Evolutionary conservation across 1,140 invertebrate genomes (phyloP).

Genomic region (Patella vulgata): DNA sequence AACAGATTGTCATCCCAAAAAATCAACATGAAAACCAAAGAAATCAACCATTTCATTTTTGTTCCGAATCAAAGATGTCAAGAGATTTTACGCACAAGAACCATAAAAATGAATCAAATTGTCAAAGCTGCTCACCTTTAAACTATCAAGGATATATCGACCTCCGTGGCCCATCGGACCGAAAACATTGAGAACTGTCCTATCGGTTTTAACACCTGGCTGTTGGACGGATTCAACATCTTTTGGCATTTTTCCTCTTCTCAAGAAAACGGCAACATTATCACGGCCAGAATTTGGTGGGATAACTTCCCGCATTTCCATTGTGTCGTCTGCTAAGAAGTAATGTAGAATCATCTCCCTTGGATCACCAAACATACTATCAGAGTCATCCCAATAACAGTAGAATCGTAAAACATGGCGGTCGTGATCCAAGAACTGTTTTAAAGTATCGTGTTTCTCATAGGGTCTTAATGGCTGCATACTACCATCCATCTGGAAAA

Average conservation of each 20-base stretch:
- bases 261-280: constrained; percentile 63
- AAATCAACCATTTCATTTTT: too few species aligned
- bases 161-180: constrained; percentile 72
- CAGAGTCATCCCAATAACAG: constrained; percentile 67
- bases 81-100: too few species aligned
- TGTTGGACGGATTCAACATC: constrained; percentile 67
- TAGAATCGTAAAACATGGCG: constrained; percentile 66
- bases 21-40: too few species aligned
- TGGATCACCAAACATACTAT: constrained; percentile 65
- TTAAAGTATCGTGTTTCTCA: constrained; percentile 65
- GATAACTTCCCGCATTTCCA: constrained; percentile 65
- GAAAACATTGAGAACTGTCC: constrained; percentile 79
- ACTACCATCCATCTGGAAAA: constrained; percentile 60
- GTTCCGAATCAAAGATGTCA: too few species aligned
- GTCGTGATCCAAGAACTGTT: constrained; percentile 67
- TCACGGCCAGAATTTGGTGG: constrained; percentile 65
- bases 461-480: constrained; percentile 66
- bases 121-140: constrained; percentile 62
- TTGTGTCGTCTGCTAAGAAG: constrained; percentile 67
- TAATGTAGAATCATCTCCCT: constrained; percentile 66
- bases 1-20: too few species aligned
- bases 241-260: constrained; percentile 62
- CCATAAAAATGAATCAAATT: too few species aligned
- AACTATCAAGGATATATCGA: constrained; percentile 70
- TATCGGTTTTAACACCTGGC: constrained; percentile 72